phyloP scores from a whole-genome alignment of 2,797 vertebrate species.

The Clarias laeviceps region DNA sequence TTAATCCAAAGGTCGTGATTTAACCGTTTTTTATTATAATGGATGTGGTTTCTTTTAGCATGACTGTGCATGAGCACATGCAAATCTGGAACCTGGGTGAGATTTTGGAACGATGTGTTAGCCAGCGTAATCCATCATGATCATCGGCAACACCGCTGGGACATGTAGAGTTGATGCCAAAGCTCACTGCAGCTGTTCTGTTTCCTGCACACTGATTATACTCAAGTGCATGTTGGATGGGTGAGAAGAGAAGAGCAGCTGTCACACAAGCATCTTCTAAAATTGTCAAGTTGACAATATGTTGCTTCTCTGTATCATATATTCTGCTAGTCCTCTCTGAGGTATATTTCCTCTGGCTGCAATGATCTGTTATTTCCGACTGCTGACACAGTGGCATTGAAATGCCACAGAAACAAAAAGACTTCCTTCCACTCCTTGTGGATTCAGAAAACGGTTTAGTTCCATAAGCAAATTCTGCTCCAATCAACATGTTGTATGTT shows the following conservation, averaged over 20 bases:
- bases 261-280: not conserved
- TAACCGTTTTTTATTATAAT: not conserved
- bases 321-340: not conserved
- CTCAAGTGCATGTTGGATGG: not conserved
- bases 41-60: not conserved
- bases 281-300: not conserved
- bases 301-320: too few species aligned
- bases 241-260: not conserved
- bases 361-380: not conserved
- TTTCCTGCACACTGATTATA: conserved; percentile 2
- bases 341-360: not conserved
- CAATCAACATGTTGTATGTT: not conserved
- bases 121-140: not conserved
- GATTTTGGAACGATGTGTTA: not conserved
- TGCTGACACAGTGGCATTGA: not conserved
- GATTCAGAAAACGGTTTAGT: not conserved
- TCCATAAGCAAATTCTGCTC: not conserved
- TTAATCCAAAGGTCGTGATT: not conserved
- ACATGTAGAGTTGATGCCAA: not conserved
- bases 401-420: not conserved
- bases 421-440: not conserved
- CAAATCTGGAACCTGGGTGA: not conserved
- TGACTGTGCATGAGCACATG: too few species aligned
- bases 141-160: not conserved
- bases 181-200: not conserved